A percentile compares a stretch with the other conserved stretches of the same genome.
Evolutionary conservation across 2,797 vertebrate genomes (phyloP).

Genomic region (Sebastolobus alascanus): DNA sequence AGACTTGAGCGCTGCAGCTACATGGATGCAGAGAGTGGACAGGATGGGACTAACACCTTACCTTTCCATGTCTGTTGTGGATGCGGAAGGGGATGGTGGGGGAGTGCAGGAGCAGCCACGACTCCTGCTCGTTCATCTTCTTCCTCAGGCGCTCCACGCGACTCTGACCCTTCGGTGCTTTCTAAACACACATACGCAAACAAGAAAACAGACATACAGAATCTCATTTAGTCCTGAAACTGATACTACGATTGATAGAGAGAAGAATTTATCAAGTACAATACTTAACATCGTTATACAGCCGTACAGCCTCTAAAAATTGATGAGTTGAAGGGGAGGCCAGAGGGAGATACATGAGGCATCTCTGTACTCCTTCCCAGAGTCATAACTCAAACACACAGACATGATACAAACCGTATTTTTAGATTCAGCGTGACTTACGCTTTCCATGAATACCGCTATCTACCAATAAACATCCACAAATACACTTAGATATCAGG

Average conservation of each 20-base stretch:
- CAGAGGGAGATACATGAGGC: neutral
- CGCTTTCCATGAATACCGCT: neutral
- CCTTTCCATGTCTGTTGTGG: constrained; percentile 97
- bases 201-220: neutral
- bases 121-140: constrained; percentile 99
- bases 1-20: neutral
- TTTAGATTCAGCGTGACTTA: neutral
- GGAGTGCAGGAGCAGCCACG: constrained; percentile 94
- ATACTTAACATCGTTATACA: neutral
- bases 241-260: neutral
- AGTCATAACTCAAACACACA: neutral
- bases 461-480: neutral
- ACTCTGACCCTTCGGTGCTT: constrained; percentile 95
- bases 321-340: neutral
- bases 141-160: constrained; percentile 96
- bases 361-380: neutral
- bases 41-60: constrained; percentile 53
- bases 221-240: neutral
- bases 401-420: neutral
- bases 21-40: neutral
- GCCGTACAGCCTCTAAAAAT: neutral
- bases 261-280: neutral
- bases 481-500: neutral
- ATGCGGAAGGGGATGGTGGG: constrained; percentile 98
- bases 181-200: constrained; percentile 79